These are phyloP conservation scores for Gobio gobio DNA, from an alignment of 2,113 vertebrate genomes.

Conservation along the genomic window DNA sequence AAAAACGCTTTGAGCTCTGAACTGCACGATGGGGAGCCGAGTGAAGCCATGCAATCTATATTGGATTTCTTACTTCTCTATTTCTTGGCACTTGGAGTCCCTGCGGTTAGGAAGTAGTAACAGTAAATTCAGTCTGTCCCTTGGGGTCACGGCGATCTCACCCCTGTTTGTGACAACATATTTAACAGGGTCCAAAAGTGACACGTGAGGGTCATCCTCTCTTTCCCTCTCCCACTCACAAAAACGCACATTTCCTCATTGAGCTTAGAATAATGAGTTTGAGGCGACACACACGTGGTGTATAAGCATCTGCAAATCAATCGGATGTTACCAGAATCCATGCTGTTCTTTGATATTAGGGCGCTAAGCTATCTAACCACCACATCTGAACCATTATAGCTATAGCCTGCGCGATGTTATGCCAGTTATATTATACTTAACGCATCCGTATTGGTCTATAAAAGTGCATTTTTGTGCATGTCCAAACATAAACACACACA, in stretches of 20 bases:
- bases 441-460: neutral
- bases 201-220: neutral
- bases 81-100: slow-evolving; percentile 70
- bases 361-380: neutral
- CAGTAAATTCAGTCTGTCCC: slow-evolving; percentile 73
- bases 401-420: neutral
- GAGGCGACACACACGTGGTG: neutral
- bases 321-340: slow-evolving; percentile 23
- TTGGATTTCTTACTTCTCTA: slow-evolving; percentile 75
- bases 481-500: neutral
- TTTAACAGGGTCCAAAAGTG: slow-evolving; percentile 36
- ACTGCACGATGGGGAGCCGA: slow-evolving; percentile 70
- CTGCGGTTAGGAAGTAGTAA: slow-evolving; percentile 78
- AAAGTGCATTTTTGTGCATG: neutral
- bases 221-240: neutral
- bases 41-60: slow-evolving; percentile 74
- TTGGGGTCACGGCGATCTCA: slow-evolving; percentile 63
- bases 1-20: slow-evolving; percentile 62
- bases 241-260: neutral
- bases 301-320: slow-evolving; percentile 12
- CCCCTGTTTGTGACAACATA: slow-evolving; percentile 9
- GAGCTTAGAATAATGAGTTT: slow-evolving; percentile 5
- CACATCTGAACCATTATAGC: neutral
- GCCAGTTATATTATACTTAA: neutral
- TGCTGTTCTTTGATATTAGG: slow-evolving; percentile 39